Conservation (phyloP, 2,888 invertebrate genomes). For the Caenorhabditis sp. region DNA sequence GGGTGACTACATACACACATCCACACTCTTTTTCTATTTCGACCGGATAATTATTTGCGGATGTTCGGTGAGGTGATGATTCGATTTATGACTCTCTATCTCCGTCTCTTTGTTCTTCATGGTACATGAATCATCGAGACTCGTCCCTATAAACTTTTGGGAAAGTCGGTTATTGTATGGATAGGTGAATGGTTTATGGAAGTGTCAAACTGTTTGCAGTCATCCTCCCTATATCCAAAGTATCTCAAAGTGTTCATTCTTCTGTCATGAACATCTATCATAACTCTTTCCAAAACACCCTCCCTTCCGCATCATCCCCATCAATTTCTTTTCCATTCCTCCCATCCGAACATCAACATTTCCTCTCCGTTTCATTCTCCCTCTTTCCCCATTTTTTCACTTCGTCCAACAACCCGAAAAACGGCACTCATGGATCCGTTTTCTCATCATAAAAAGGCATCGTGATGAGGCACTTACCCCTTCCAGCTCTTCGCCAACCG, state of each 20-base stretch:
- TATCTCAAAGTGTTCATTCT: too few species aligned
- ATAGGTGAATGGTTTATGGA: too few species aligned
- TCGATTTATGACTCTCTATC: conserved; percentile 50
- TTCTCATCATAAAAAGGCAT: conserved; percentile 54
- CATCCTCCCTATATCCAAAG: too few species aligned
- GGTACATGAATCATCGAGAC: not conserved
- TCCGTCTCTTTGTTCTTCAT: conserved; percentile 7
- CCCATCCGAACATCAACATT: not conserved
- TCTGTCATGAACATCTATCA: too few species aligned
- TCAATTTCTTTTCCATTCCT: not conserved
- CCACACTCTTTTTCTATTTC: not conserved
- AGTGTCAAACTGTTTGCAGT: too few species aligned
- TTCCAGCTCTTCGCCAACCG: conserved; percentile 29
- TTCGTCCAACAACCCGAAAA: conserved; percentile 17
- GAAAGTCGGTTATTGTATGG: not conserved
- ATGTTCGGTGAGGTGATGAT: conserved; percentile 30
- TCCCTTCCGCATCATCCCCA: not conserved
- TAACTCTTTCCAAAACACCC: too few species aligned
- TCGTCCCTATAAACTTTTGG: not conserved
- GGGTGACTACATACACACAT: not conserved
- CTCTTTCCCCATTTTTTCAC: conserved; percentile 24
- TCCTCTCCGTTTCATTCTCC: not conserved
- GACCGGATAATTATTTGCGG: conserved; percentile 28
- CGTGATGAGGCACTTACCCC: conserved; percentile 54
- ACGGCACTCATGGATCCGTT: conserved; percentile 30